A percentile compares a stretch with the other conserved stretches of the same genome.
Evolutionary conservation across 2,888 invertebrate genomes (phyloP).

Genomic region (Noctua janthe): DNA sequence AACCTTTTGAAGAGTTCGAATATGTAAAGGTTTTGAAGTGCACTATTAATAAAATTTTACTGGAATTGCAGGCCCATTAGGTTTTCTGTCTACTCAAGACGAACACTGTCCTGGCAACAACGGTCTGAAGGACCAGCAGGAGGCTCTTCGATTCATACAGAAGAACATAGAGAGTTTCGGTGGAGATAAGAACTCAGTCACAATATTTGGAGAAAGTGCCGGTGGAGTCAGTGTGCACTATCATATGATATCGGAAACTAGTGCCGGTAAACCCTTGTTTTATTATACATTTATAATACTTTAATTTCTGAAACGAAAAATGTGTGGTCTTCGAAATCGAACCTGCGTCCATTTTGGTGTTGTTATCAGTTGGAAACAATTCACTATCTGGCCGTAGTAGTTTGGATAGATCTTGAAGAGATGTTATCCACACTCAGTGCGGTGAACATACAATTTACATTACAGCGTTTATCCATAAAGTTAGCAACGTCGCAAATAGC

Average conservation of each 20-base stretch:
- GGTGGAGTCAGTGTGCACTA: conserved; percentile 93
- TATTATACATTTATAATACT: background rate
- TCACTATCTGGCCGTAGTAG: background rate
- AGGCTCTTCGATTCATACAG: conserved; percentile 91
- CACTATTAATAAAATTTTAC: background rate
- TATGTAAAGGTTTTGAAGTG: background rate
- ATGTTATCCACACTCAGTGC: background rate
- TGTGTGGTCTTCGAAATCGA: background rate
- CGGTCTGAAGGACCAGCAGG: conserved; percentile 92
- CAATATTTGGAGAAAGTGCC: conserved; percentile 93
- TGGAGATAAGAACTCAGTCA: conserved; percentile 91
- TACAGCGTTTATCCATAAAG: background rate
- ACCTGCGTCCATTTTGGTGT: background rate
- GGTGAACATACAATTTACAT: background rate
- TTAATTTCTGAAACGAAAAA: background rate
- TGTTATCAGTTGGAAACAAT: background rate
- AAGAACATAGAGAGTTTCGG: conserved; percentile 91
- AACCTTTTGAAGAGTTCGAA: background rate
- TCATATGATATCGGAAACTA: conserved; percentile 92
- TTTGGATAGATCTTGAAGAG: background rate
- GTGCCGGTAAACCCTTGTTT: conserved; percentile 80
- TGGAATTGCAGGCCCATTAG: conserved; percentile 89
- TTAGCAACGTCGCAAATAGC: too few species aligned
- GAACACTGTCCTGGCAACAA: conserved; percentile 92
- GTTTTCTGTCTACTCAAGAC: conserved; percentile 92